These are phyloP conservation scores for Incurvaria masculella DNA, from an alignment of 2,888 invertebrate genomes.

Conservation along the genomic window DNA sequence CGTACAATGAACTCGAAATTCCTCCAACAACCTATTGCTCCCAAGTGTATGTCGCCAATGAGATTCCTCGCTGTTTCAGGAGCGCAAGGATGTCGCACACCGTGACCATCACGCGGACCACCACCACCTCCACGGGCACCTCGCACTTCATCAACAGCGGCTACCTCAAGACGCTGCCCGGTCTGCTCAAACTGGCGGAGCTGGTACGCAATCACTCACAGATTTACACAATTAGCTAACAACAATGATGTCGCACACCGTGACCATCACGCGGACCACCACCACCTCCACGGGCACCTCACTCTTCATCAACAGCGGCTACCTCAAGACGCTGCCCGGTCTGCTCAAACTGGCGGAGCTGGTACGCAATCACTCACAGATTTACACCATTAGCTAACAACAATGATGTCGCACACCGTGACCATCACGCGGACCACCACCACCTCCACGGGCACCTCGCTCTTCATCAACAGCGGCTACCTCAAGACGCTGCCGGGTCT, in stretches of 20 bases:
- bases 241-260: constrained; percentile 91
- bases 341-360: constrained; percentile 77
- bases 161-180: constrained; percentile 74
- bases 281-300: constrained; percentile 74
- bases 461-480: constrained; percentile 80
- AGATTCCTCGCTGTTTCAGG: too few species aligned
- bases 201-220: too few species aligned
- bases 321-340: constrained; percentile 74
- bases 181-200: constrained; percentile 77
- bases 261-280: constrained; percentile 83
- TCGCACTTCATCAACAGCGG: constrained; percentile 77
- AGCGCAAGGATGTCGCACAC: constrained; percentile 74
- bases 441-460: constrained; percentile 69
- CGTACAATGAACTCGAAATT: too few species aligned
- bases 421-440: constrained; percentile 85
- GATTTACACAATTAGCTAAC: too few species aligned
- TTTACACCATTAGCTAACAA: too few species aligned
- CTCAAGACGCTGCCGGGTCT: constrained; percentile 75
- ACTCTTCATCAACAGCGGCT: constrained; percentile 77
- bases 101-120: constrained; percentile 82
- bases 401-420: constrained; percentile 90
- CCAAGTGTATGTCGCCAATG: too few species aligned
- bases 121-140: constrained; percentile 73
- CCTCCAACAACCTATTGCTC: too few species aligned
- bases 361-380: constrained; percentile 55